A percentile compares a stretch with the other conserved stretches of the same genome.
Conservation (phyloP, 2,888 invertebrate genomes). For the Leptopilina myrica region DNA sequence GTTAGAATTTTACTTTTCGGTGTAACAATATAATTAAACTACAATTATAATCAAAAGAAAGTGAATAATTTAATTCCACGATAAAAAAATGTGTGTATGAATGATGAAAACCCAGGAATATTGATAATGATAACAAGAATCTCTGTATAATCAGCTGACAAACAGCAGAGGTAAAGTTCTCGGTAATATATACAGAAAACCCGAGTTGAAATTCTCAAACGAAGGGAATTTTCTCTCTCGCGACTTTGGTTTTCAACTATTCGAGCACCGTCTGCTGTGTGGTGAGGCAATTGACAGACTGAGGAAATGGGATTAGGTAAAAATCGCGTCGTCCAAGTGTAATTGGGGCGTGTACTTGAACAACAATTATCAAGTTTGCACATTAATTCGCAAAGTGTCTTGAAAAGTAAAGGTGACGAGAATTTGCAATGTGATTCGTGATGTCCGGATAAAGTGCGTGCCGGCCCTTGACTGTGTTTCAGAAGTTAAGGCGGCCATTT, state of each 20-base stretch:
- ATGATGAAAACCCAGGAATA: no score
- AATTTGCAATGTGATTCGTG: slow-evolving; percentile 49
- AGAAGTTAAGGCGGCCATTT: slow-evolving; percentile 80
- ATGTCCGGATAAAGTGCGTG: slow-evolving; percentile 47
- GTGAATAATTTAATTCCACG: no score
- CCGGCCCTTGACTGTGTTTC: slow-evolving; percentile 39
- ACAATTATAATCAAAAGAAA: no score
- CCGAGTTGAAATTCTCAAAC: no score
- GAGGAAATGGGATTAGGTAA: slow-evolving; percentile 49
- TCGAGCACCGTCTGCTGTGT: slow-evolving; percentile 47
- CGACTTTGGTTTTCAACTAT: slow-evolving; percentile 21
- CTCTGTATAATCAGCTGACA: no score
- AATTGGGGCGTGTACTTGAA: slow-evolving; percentile 66
- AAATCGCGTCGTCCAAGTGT: slow-evolving; percentile 66
- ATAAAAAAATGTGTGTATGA: no score
- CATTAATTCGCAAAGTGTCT: slow-evolving; percentile 16
- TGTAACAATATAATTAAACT: no score
- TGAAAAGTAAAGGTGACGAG: slow-evolving; percentile 42
- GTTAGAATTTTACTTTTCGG: no score
- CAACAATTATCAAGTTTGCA: slow-evolving; percentile 11
- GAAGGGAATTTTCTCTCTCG: no score
- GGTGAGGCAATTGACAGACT: slow-evolving; percentile 43
- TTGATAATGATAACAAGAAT: no score
- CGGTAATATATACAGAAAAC: no score
- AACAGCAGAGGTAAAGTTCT: no score